Conservation (phyloP, 1,140 invertebrate species). For the Bathynomus jamesi region DNA sequence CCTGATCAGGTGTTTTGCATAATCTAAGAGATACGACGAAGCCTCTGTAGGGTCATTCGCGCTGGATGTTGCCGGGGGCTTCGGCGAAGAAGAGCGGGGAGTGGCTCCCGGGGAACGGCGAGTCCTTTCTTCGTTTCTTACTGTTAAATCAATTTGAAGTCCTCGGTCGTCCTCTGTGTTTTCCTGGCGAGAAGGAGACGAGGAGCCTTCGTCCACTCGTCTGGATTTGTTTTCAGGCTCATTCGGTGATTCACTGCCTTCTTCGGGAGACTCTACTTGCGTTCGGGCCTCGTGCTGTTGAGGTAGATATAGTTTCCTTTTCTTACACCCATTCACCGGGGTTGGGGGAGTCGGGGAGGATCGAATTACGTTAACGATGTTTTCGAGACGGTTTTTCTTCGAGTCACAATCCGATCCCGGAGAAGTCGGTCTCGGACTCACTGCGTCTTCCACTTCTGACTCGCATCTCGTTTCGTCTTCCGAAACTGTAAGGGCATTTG, state of each 20-base stretch:
- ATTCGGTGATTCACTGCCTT: slow-evolving; percentile 47
- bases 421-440: slow-evolving; percentile 44
- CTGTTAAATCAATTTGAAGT: slow-evolving; percentile 34
- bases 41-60: slow-evolving; percentile 25
- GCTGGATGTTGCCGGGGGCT: slow-evolving; percentile 24
- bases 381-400: slow-evolving; percentile 84
- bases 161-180: slow-evolving; percentile 22
- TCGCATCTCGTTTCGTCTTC: slow-evolving; percentile 55
- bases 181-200: slow-evolving; percentile 10
- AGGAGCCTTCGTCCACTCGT: slow-evolving; percentile 28
- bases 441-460: slow-evolving; percentile 46
- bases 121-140: slow-evolving; percentile 16
- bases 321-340: slow-evolving; percentile 74
- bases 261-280: slow-evolving; percentile 24
- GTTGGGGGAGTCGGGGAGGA: slow-evolving; percentile 58
- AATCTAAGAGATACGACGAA: slow-evolving; percentile 37
- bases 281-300: slow-evolving; percentile 68
- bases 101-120: slow-evolving; percentile 12
- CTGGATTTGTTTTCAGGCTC: slow-evolving; percentile 32
- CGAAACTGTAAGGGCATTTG: slow-evolving; percentile 48
- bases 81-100: slow-evolving; percentile 21
- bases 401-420: slow-evolving; percentile 22
- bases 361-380: slow-evolving; percentile 85
- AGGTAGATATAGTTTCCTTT: slow-evolving; percentile 92
- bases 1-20: slow-evolving; percentile 35